phyloP scores from a whole-genome alignment of 2,888 invertebrate species.

The Cyaniris semiargus region DNA sequence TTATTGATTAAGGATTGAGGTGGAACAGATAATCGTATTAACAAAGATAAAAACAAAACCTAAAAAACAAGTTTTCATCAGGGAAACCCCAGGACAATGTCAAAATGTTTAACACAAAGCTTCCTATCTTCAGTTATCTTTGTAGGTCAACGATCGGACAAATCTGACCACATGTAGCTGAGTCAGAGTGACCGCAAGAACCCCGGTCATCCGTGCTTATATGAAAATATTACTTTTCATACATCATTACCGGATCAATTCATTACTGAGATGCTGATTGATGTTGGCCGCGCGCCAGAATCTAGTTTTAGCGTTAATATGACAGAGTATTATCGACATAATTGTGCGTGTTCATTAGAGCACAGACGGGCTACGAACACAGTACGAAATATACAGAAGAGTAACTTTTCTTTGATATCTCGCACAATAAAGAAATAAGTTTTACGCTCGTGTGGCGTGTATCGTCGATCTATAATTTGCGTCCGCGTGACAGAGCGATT shows the following conservation, averaged over 20 bases:
- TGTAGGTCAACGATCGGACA: neutral
- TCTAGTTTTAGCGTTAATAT: neutral
- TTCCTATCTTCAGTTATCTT: neutral
- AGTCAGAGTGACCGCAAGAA: neutral
- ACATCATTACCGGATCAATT: slow-evolving; percentile 13
- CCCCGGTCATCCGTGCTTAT: slow-evolving; percentile 6
- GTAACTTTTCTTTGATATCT: too few relatives aligned
- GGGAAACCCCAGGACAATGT: neutral
- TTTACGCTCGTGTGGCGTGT: too few relatives aligned
- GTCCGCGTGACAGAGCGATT: too few relatives aligned
- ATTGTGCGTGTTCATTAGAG: neutral
- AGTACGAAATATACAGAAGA: too few relatives aligned
- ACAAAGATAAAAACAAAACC: too few relatives aligned
- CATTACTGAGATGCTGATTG: slow-evolving; percentile 6
- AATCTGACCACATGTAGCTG: neutral
- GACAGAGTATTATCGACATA: slow-evolving; percentile 1
- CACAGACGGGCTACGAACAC: neutral
- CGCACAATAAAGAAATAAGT: too few relatives aligned
- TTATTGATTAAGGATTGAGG: too few relatives aligned
- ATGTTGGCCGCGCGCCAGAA: neutral
- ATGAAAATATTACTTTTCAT: slow-evolving; percentile 28
- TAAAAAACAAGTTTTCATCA: too few relatives aligned
- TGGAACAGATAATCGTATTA: too few relatives aligned
- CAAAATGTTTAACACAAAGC: neutral
- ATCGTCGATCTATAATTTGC: too few relatives aligned